Evolutionary conservation across 2,113 vertebrate genomes (phyloP).

Genomic region (Zingel zingel): DNA sequence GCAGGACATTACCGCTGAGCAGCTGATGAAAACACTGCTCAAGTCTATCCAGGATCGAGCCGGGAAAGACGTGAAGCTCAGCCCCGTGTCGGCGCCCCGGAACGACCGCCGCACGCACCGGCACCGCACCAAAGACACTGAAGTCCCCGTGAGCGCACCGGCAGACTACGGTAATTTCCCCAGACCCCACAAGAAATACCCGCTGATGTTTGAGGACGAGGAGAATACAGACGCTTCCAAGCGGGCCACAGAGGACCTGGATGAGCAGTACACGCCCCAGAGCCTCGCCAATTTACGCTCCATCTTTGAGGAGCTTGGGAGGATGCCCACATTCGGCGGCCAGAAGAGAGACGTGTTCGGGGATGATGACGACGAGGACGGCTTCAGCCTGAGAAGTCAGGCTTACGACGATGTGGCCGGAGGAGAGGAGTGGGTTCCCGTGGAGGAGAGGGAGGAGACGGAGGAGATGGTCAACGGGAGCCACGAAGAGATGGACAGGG

Average conservation of each 20-base stretch:
- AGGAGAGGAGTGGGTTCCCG: constrained; percentile 95
- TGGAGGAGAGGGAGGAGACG: constrained; percentile 94
- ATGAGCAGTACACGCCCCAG: constrained; percentile 97
- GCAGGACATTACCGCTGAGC: constrained; percentile 89
- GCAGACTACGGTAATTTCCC: constrained; percentile 88
- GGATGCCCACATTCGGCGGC: constrained; percentile 85
- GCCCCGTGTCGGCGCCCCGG: constrained; percentile 73
- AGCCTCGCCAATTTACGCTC: constrained; percentile 95
- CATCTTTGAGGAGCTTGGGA: constrained; percentile 95
- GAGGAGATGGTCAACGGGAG: constrained; percentile 93
- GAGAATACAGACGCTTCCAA: constrained; percentile 91
- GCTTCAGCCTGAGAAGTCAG: constrained; percentile 89
- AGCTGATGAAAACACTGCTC: constrained; percentile 91
- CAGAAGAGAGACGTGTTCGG: constrained; percentile 86
- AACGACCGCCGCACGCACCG: constrained; percentile 83
- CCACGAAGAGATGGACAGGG: constrained; percentile 90
- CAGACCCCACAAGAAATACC: constrained; percentile 89
- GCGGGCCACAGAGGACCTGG: constrained; percentile 95
- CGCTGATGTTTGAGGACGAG: constrained; percentile 91
- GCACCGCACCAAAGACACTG: constrained; percentile 81
- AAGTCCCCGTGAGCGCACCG: constrained; percentile 73
- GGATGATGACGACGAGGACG: constrained; percentile 84
- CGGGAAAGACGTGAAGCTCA: constrained; percentile 85
- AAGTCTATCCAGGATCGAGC: constrained; percentile 88
- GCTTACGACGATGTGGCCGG: constrained; percentile 95